Evolutionary conservation across 2,113 vertebrate species (phyloP), one percentile per base, ranked within the genome.

Genomic region (Anguilla rostrata): DNA sequence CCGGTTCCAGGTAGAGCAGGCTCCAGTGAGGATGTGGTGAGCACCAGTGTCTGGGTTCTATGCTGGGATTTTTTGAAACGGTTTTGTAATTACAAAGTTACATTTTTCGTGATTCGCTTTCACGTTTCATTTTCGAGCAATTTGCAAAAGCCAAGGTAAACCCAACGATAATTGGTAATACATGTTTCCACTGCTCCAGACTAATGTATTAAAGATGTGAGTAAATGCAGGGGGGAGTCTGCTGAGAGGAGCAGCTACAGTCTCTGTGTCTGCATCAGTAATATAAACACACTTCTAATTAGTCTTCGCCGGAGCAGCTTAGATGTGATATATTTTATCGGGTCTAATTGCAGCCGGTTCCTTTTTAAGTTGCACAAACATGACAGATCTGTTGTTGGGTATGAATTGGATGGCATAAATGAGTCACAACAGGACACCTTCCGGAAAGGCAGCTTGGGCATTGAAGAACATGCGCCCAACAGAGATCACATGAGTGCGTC

Each of bases 61-160:
- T 53, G 12, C n/a, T 84, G 86, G 87, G 87, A 85, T 84, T 85
- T 82, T 46, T 85, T 39, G 83, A 89, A 89, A 88, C 34, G 34
- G 85, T 81, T 86, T 86, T 87, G 80, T 90, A 92, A 91, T 92
- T 90, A 91, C 88, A 81, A 88, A 86, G 81, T 82, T 87, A 85
- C 78, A 84, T 88, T 87, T 86, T 75, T 85, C 90, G 39, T 86
- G 80, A 80, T 87, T 91, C n/a, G 75, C 85, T 88, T 89, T 89
- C 86, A 87, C 89, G 78, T 91, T 91, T 92, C 39, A 86, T 91
- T 89, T 89, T 85, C 63, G 88, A 87, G 84, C 53, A 71, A 53
- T 81, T 86, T 87, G 82, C 20, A 39, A 79, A 82, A 89, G 88
- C 89, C 88, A 88, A 90, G 85, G 90, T 88, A 90, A 91, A 90